Percentiles rank a stretch among this genome's conserved stretches.
Conservation (phyloP, 2,797 vertebrate genomes). For the Remorina albescens region DNA sequence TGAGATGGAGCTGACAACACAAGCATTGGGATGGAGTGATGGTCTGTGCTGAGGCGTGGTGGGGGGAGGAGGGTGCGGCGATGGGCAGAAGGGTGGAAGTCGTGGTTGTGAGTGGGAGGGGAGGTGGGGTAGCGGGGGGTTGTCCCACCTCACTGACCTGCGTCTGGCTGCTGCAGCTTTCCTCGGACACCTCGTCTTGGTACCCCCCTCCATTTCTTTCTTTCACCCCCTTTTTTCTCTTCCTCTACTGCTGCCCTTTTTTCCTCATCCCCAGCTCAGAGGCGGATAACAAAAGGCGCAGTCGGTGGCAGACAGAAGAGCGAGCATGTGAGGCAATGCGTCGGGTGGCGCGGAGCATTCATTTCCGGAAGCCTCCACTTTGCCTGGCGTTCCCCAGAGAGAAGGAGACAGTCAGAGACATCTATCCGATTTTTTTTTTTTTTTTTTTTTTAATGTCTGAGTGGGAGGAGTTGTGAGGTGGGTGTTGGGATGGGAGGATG, state of each 20-base stretch:
- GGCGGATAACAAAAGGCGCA: constrained; percentile 90
- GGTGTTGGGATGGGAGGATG: constrained; percentile 46
- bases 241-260: constrained; percentile 38
- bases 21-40: constrained; percentile 63
- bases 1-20: constrained; percentile 74
- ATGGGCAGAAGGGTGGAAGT: constrained; percentile 16
- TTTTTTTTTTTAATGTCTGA: constrained; percentile 80
- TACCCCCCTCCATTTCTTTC: not conserved
- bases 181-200: constrained; percentile 49
- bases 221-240: constrained; percentile 6
- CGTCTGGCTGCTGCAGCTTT: constrained; percentile 76
- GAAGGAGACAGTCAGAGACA: constrained; percentile 76
- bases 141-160: constrained; percentile 86
- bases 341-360: constrained; percentile 84
- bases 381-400: constrained; percentile 88
- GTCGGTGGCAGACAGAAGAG: constrained; percentile 88
- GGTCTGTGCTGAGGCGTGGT: constrained; percentile 65
- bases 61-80: constrained; percentile 57
- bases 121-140: constrained; percentile 29
- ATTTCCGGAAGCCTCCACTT: constrained; percentile 95
- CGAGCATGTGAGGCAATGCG: constrained; percentile 63
- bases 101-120: too few relatives aligned
- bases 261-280: constrained; percentile 66
- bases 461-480: constrained; percentile 76
- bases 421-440: constrained; percentile 82